These are phyloP conservation scores for Yponomeuta malinellus DNA, from an alignment of 2,888 invertebrate genomes.

Conservation along the genomic window DNA sequence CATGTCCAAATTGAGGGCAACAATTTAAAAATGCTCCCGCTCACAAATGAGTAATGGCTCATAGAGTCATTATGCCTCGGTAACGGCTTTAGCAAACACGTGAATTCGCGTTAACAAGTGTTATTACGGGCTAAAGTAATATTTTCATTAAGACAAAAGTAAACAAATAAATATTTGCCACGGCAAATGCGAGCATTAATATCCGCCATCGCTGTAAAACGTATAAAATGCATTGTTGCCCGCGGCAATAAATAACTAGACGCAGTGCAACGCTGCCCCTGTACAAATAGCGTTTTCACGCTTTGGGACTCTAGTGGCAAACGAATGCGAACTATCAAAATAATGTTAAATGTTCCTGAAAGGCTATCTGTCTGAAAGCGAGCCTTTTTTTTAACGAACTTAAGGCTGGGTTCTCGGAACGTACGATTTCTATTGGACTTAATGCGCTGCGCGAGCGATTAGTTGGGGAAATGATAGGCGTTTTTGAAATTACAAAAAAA, in stretches of 20 bases:
- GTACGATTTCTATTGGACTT: too few relatives aligned
- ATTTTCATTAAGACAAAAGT: conserved; percentile 17
- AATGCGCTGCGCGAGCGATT: too few relatives aligned
- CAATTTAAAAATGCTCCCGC: not conserved
- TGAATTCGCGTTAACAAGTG: not conserved
- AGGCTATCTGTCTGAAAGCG: not conserved
- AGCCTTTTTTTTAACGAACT: too few relatives aligned
- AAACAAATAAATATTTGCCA: conserved; percentile 27
- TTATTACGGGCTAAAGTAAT: not conserved
- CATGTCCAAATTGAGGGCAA: not conserved
- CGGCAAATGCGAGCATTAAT: conserved; percentile 31
- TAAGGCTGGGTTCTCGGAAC: too few relatives aligned
- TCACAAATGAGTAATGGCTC: not conserved
- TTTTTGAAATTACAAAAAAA: too few relatives aligned
- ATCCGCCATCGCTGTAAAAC: conserved; percentile 36
- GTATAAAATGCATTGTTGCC: conserved; percentile 44
- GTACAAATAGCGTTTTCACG: conserved; percentile 1
- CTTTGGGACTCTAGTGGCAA: not conserved
- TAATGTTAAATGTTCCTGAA: not conserved
- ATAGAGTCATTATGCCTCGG: not conserved
- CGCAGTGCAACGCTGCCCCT: conserved; percentile 6
- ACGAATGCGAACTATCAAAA: conserved; percentile 1
- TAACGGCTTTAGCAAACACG: not conserved
- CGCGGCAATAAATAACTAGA: conserved; percentile 37
- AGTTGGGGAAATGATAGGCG: too few relatives aligned